A percentile compares a stretch with the other conserved stretches of the same genome.
Evolutionary conservation across 2,113 vertebrate species (phyloP).

Genomic region (Dryoscopus gambensis): DNA sequence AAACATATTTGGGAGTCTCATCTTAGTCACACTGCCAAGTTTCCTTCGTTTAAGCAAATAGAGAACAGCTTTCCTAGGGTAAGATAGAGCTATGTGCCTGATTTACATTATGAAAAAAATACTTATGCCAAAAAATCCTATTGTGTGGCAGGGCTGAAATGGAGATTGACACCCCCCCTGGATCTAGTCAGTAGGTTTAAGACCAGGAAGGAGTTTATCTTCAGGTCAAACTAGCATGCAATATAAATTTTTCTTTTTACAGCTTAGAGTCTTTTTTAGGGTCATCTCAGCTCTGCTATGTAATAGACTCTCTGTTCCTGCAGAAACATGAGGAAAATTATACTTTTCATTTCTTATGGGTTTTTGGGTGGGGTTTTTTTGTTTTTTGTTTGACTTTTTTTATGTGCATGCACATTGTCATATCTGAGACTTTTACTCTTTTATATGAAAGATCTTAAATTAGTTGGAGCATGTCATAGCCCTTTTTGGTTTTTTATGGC

Average conservation of each 20-base stretch:
- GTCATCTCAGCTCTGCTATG: neutral
- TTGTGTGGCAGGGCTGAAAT: neutral
- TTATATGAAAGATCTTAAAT: neutral
- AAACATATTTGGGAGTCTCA: neutral
- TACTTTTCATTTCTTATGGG: neutral
- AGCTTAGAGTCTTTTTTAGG: neutral
- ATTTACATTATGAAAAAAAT: neutral
- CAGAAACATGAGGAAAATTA: neutral
- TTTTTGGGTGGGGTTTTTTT: accelerated
- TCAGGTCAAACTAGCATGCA: neutral
- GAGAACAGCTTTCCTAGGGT: neutral
- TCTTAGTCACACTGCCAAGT: neutral
- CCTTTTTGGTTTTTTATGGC: neutral
- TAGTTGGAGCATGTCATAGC: neutral
- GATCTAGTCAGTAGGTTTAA: neutral
- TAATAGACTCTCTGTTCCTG: neutral
- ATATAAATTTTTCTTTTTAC: neutral
- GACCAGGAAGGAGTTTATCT: neutral
- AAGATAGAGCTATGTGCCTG: neutral
- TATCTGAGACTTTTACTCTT: neutral
- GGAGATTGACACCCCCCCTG: neutral
- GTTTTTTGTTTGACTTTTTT: neutral
- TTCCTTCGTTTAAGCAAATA: neutral
- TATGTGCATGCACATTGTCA: neutral
- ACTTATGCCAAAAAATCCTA: neutral